Percentiles rank a stretch among this genome's conserved stretches.
Evolutionary conservation across 2,888 invertebrate species (phyloP).

Genomic region (Torymus aiolomorphi): DNA sequence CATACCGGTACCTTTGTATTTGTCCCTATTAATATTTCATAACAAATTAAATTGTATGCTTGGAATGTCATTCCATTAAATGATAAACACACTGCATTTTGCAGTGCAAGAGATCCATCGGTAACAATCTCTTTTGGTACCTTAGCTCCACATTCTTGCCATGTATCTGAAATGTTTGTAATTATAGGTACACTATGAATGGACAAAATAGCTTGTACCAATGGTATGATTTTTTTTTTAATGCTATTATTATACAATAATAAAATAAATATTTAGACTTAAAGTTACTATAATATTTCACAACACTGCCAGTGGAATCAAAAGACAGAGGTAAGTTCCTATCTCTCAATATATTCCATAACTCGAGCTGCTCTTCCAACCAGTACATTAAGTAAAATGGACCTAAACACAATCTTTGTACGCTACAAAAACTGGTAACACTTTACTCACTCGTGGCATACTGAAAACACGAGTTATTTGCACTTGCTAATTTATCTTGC

Average conservation of each 20-base stretch:
- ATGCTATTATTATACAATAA: conserved; percentile 59
- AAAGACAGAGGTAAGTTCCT: no score
- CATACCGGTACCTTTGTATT: no score
- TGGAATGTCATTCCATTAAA: conserved; percentile 57
- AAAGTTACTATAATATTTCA: conserved; percentile 52
- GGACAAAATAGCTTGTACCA: conserved; percentile 62
- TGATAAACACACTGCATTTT: no score
- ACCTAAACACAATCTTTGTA: neutral
- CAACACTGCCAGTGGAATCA: conserved; percentile 49
- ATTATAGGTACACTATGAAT: conserved; percentile 61
- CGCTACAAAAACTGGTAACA: neutral
- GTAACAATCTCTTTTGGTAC: no score
- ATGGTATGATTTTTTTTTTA: conserved; percentile 56
- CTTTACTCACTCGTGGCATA: conserved; percentile 5
- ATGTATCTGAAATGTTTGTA: no score
- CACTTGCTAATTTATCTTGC: no score
- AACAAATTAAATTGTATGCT: no score
- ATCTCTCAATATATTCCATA: no score
- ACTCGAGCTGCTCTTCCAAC: neutral
- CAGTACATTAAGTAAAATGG: conserved; percentile 14
- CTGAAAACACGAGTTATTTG: neutral
- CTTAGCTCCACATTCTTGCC: no score
- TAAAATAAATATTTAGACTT: conserved; percentile 57
- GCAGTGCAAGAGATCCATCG: no score
- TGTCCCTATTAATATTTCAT: no score